Conservation (phyloP, 2,113 vertebrate species). For the Aphyosemion australe region DNA sequence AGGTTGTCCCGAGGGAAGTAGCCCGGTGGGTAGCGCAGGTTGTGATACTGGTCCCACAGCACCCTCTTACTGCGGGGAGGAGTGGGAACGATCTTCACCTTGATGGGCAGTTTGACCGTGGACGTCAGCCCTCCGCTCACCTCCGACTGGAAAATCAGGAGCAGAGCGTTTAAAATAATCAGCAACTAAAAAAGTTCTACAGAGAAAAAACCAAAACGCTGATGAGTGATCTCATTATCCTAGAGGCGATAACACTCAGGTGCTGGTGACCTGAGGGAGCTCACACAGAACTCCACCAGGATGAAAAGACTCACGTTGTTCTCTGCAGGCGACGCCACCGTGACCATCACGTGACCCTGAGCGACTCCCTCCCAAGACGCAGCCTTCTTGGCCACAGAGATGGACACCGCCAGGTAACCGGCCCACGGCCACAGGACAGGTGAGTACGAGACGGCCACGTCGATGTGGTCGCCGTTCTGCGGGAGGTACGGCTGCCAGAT, state of each 20-base stretch:
- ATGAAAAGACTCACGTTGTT: constrained; percentile 81
- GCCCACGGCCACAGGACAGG: constrained; percentile 96
- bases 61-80: constrained; percentile 95
- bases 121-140: constrained; percentile 89
- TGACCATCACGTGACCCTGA: constrained; percentile 96
- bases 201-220: no score
- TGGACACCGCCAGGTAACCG: constrained; percentile 95
- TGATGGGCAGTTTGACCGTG: constrained; percentile 93
- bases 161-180: background rate
- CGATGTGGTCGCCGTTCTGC: constrained; percentile 95
- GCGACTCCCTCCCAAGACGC: constrained; percentile 95
- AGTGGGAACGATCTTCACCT: constrained; percentile 96
- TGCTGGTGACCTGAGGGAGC: no score
- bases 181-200: no score
- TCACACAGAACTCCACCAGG: background rate
- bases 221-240: no score
- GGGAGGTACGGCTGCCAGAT: constrained; percentile 98
- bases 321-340: constrained; percentile 91
- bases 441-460: constrained; percentile 95
- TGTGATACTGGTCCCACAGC: constrained; percentile 99
- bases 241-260: no score
- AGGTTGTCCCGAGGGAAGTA: constrained; percentile 98
- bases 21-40: constrained; percentile 95
- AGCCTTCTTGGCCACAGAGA: constrained; percentile 97
- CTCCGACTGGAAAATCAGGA: constrained; percentile 79